A percentile compares a stretch with the other conserved stretches of the same genome.
Evolutionary conservation across 2,888 invertebrate species (phyloP).

Genomic region (Tiliacea aurago): DNA sequence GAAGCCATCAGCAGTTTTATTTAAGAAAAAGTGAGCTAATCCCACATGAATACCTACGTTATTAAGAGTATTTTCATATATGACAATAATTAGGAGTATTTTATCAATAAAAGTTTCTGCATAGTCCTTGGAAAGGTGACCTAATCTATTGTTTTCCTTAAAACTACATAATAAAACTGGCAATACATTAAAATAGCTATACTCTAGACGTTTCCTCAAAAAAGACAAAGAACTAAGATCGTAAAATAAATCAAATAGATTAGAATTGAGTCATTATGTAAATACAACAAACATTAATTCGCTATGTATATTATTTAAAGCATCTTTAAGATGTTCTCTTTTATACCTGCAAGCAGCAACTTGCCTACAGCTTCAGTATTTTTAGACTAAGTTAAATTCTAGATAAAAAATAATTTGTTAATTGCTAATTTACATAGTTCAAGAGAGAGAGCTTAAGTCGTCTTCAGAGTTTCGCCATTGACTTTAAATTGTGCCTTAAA

Average conservation of each 20-base stretch:
- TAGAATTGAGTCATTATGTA: slow-evolving; percentile 35
- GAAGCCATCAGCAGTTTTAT: no score
- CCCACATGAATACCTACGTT: no score
- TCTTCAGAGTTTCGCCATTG: no score
- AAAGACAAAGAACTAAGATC: slow-evolving; percentile 14
- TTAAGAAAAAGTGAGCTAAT: no score
- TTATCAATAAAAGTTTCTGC: not conserved
- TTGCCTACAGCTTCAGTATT: no score
- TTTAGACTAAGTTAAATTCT: no score
- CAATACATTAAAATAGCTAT: slow-evolving; percentile 4
- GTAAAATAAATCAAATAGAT: slow-evolving; percentile 23
- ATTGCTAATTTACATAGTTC: no score
- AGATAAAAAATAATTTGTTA: no score
- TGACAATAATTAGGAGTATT: not conserved
- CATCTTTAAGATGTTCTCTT: not conserved
- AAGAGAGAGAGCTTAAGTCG: no score
- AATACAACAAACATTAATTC: slow-evolving; percentile 13
- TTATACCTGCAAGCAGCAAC: no score
- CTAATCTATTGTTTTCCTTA: slow-evolving; percentile 2
- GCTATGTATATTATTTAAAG: not conserved
- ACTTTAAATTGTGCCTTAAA: not conserved
- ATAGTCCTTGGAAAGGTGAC: slow-evolving; percentile 18
- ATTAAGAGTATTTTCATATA: no score
- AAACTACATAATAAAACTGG: not conserved
- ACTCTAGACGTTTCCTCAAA: slow-evolving; percentile 28